Conservation (phyloP, 2,888 invertebrate species). For the Nemotelus nigrinus region DNA sequence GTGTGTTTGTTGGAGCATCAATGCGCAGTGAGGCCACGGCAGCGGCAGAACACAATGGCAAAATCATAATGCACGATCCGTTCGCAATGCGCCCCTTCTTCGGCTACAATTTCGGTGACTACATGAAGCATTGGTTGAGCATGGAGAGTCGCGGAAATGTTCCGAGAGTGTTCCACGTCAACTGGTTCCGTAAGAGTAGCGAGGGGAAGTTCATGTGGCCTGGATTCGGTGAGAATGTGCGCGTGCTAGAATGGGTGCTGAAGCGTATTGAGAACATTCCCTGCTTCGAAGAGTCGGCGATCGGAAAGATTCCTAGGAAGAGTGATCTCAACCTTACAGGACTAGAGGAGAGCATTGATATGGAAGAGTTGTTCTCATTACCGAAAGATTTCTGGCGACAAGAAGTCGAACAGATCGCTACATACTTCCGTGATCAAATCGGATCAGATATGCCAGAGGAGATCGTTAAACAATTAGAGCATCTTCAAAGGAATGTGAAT, state of each 20-base stretch:
- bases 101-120: slow-evolving; percentile 98
- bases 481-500: slow-evolving; percentile 67
- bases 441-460: slow-evolving; percentile 84
- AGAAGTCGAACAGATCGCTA: slow-evolving; percentile 83
- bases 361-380: slow-evolving; percentile 83
- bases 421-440: slow-evolving; percentile 93
- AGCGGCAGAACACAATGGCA: slow-evolving; percentile 94
- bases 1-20: slow-evolving; percentile 93
- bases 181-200: slow-evolving; percentile 94
- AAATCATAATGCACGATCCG: slow-evolving; percentile 97
- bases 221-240: slow-evolving; percentile 95
- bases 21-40: slow-evolving; percentile 98
- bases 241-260: slow-evolving; percentile 96
- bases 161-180: slow-evolving; percentile 98
- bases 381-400: slow-evolving; percentile 92
- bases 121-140: slow-evolving; percentile 94
- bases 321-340: slow-evolving; percentile 78
- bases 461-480: slow-evolving; percentile 76
- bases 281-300: slow-evolving; percentile 77
- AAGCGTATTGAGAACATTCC: slow-evolving; percentile 83
- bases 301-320: slow-evolving; percentile 75
- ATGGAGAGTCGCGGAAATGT: slow-evolving; percentile 79
- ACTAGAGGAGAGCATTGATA: slow-evolving; percentile 74
- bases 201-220: slow-evolving; percentile 98
- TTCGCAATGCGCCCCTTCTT: slow-evolving; percentile 99